phyloP scores from a whole-genome alignment of 2,888 invertebrate species.

The Patella pellucida region DNA sequence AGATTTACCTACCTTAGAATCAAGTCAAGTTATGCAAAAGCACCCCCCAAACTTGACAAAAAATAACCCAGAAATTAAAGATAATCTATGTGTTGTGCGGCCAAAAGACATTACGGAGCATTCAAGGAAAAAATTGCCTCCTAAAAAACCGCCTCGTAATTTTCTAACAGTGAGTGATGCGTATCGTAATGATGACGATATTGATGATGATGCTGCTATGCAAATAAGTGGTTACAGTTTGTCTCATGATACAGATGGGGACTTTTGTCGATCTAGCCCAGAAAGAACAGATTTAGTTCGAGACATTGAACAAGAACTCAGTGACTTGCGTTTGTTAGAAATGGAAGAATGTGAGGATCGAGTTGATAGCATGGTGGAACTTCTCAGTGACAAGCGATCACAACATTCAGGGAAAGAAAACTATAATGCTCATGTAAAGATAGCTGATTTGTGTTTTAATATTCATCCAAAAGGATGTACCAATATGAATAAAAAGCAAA shows the following conservation, averaged over 20 bases:
- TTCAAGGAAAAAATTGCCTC: background rate
- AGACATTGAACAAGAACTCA: slow-evolving; percentile 35
- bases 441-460: background rate
- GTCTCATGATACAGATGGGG: slow-evolving; percentile 2
- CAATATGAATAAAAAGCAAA: background rate
- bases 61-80: background rate
- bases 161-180: slow-evolving; percentile 12
- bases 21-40: background rate
- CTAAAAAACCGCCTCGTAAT: slow-evolving; percentile 9
- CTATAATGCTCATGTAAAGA: background rate
- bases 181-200: slow-evolving; percentile 12
- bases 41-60: background rate
- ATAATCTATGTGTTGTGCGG: background rate
- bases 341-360: slow-evolving; percentile 35
- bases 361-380: slow-evolving; percentile 33
- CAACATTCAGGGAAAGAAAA: slow-evolving; percentile 11
- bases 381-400: slow-evolving; percentile 13
- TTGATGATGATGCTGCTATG: slow-evolving; percentile 10
- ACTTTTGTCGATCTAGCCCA: slow-evolving; percentile 10
- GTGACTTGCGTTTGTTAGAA: slow-evolving; percentile 34
- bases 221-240: background rate
- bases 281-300: slow-evolving; percentile 40
- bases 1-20: background rate
- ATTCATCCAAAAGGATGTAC: background rate
- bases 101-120: slow-evolving; percentile 5